A percentile compares a stretch with the other conserved stretches of the same genome.
phyloP scores from a whole-genome alignment of 2,113 vertebrate genomes.

The Clarias macrocephalus region DNA sequence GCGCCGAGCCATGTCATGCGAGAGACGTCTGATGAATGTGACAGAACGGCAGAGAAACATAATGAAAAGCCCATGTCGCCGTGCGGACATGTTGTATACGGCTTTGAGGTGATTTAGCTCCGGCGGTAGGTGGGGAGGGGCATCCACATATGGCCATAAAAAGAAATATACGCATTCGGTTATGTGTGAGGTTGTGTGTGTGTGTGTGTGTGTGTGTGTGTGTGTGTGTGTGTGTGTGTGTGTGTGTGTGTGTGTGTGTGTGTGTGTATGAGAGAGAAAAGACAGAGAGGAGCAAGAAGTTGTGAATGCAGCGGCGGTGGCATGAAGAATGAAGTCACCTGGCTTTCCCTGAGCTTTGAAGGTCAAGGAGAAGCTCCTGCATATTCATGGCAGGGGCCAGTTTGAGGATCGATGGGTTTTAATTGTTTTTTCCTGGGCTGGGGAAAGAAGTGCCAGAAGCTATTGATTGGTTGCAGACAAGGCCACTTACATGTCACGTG shows the following conservation, averaged over 20 bases:
- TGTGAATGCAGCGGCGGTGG: constrained; percentile 65
- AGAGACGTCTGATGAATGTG: constrained; percentile 45
- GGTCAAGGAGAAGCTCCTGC: constrained; percentile 99
- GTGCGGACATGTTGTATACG: not conserved
- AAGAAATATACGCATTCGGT: constrained; percentile 35
- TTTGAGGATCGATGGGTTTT: constrained; percentile 93
- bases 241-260: too few relatives aligned
- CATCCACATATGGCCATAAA: constrained; percentile 51
- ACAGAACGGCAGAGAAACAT: constrained; percentile 50
- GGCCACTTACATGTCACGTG: constrained; percentile 63
- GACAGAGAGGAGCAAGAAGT: constrained; percentile 34
- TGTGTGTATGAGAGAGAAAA: not conserved
- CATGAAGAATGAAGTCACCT: constrained; percentile 80
- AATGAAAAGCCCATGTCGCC: constrained; percentile 44
- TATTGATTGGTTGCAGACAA: constrained; percentile 87
- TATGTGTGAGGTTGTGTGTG: not conserved
- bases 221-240: not conserved
- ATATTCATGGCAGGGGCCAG: constrained; percentile 90
- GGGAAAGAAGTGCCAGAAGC: constrained; percentile 95
- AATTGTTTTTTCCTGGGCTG: constrained; percentile 99
- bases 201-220: too few relatives aligned
- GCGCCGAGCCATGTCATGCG: constrained; percentile 35
- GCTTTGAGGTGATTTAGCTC: constrained; percentile 49
- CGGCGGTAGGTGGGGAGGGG: not conserved
- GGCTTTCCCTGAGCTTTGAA: constrained; percentile 83